Evolutionary conservation across 2,797 vertebrate species (phyloP).

Genomic region (Rousettus madagascariensis): DNA sequence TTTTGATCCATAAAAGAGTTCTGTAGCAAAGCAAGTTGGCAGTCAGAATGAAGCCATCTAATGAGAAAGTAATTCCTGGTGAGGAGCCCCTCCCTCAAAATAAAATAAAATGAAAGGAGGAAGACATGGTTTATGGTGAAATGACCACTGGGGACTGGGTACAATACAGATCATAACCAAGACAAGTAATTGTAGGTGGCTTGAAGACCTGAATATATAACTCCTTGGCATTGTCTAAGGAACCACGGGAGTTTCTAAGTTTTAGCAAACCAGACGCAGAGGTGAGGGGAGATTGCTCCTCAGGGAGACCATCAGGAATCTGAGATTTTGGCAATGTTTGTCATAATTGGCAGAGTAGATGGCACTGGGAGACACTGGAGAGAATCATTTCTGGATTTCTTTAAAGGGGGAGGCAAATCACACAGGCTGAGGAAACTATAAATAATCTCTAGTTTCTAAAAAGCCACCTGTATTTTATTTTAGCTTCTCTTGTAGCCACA

Average conservation of each 20-base stretch:
- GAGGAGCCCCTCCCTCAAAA: neutral
- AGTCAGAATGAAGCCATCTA: neutral
- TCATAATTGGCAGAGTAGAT: constrained; percentile 48
- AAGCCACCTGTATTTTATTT: neutral
- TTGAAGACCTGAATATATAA: neutral
- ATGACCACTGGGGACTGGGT: neutral
- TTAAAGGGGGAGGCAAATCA: neutral
- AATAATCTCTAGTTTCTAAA: neutral
- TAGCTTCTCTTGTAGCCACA: neutral
- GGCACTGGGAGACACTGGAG: neutral
- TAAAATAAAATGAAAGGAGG: neutral
- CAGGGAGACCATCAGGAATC: constrained; percentile 40
- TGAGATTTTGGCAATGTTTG: constrained; percentile 61
- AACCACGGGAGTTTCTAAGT: constrained; percentile 38
- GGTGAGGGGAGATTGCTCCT: constrained; percentile 63
- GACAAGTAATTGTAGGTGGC: constrained; percentile 33
- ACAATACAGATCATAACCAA: neutral
- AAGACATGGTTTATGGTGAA: constrained; percentile 2
- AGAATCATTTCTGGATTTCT: constrained; percentile 59
- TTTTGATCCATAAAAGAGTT: neutral
- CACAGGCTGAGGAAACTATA: neutral
- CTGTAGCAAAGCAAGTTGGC: neutral
- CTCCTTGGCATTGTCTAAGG: neutral
- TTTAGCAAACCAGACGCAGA: constrained; percentile 70
- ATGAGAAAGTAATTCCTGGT: constrained; percentile 45